Percentiles rank a stretch among this genome's conserved stretches.
These are phyloP conservation scores for Tragelaphus eurycerus DNA, from an alignment of 2,797 vertebrate species.

Conservation along the genomic window DNA sequence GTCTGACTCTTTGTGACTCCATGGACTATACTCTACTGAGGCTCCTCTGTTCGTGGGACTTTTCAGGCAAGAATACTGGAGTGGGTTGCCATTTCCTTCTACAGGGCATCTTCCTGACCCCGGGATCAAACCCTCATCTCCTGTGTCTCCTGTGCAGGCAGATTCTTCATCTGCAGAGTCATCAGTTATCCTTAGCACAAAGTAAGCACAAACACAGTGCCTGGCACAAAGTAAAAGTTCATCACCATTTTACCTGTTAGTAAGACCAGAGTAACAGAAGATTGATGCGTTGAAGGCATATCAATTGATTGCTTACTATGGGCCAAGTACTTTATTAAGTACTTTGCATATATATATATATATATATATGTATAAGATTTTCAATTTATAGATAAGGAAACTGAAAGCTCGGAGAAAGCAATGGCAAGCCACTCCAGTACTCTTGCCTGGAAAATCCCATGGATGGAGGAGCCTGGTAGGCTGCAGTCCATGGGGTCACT, in stretches of 20 bases:
- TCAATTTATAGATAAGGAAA: constrained; percentile 20
- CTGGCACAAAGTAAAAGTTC: constrained; percentile 8
- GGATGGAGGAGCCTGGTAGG: too few species aligned
- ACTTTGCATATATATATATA: not conserved
- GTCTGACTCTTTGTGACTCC: not conserved
- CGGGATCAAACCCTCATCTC: not conserved
- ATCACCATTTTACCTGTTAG: not conserved
- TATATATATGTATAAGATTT: not conserved
- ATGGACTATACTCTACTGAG: not conserved
- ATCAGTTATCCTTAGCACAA: not conserved
- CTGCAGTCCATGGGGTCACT: too few species aligned
- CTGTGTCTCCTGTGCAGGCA: not conserved
- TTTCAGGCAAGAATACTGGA: not conserved
- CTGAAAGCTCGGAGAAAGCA: not conserved
- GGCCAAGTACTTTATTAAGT: not conserved
- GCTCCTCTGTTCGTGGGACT: not conserved
- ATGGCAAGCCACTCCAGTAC: too few species aligned
- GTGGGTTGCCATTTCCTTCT: not conserved
- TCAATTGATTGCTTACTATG: not conserved
- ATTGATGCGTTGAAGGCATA: not conserved
- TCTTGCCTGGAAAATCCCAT: too few species aligned
- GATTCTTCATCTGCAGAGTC: not conserved
- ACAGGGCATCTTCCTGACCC: not conserved
- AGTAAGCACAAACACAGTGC: not conserved
- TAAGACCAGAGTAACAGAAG: not conserved